Evolutionary conservation across 2,888 invertebrate species (phyloP).

Genomic region (Ichneumoninae sp.): DNA sequence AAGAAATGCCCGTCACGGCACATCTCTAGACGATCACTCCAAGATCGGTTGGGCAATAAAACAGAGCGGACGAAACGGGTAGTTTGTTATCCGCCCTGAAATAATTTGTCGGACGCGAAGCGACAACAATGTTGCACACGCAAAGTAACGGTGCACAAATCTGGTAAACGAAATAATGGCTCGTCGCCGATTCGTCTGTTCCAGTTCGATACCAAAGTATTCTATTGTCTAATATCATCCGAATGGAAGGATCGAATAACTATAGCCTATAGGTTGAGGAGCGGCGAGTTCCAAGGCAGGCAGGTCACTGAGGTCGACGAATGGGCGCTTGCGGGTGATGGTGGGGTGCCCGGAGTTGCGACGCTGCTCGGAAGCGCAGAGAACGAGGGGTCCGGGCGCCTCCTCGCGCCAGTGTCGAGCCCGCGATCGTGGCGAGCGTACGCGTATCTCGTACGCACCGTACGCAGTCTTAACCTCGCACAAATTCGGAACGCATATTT

Average conservation of each 20-base stretch:
- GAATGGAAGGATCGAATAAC: constrained; percentile 32
- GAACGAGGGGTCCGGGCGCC: constrained; percentile 80
- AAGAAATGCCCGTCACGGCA: no score
- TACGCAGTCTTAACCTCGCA: constrained; percentile 58
- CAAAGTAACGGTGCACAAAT: not conserved
- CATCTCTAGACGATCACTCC: not conserved
- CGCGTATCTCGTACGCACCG: constrained; percentile 76
- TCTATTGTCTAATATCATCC: constrained; percentile 27
- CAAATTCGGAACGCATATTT: constrained; percentile 40
- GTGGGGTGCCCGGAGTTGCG: constrained; percentile 78
- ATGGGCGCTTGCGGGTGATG: constrained; percentile 59
- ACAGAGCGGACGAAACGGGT: not conserved
- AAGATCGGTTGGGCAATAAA: not conserved
- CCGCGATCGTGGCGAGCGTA: constrained; percentile 83
- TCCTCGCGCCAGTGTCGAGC: constrained; percentile 82
- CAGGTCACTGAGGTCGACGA: constrained; percentile 55
- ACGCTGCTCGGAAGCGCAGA: constrained; percentile 81
- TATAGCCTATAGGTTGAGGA: constrained; percentile 18
- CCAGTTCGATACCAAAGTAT: constrained; percentile 5
- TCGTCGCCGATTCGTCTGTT: not conserved
- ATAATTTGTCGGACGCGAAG: not conserved
- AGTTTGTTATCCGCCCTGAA: not conserved
- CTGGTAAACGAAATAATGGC: not conserved
- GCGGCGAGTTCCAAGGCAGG: constrained; percentile 30
- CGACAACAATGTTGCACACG: not conserved